These are phyloP conservation scores for Augiades crinisus DNA, from an alignment of 2,888 invertebrate genomes.

Conservation along the genomic window DNA sequence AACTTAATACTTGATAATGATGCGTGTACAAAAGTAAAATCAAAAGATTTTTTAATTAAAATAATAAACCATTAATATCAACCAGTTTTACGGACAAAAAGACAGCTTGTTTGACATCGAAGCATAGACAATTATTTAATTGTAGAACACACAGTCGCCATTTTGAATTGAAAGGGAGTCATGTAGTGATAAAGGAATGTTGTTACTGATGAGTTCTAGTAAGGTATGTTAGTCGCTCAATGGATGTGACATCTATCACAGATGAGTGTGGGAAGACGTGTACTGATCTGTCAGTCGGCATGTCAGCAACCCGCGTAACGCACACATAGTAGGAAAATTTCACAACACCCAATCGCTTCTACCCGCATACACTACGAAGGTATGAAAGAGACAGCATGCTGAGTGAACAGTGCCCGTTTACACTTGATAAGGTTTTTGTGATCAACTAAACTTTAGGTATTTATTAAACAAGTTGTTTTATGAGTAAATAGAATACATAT, in stretches of 20 bases:
- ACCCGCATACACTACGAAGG: slow-evolving; percentile 51
- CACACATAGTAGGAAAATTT: slow-evolving; percentile 43
- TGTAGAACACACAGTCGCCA: slow-evolving; percentile 45
- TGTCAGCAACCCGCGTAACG: slow-evolving; percentile 44
- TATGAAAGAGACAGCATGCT: slow-evolving; percentile 55
- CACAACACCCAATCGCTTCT: slow-evolving; percentile 63
- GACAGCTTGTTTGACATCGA: neutral
- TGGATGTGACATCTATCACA: slow-evolving; percentile 34
- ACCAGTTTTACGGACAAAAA: slow-evolving; percentile 1
- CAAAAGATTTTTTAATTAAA: too few relatives aligned
- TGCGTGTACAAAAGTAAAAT: neutral
- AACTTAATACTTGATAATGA: too few relatives aligned
- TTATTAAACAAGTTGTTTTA: neutral
- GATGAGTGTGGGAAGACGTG: slow-evolving; percentile 48
- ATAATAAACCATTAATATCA: neutral
- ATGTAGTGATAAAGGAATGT: slow-evolving; percentile 41
- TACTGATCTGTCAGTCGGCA: slow-evolving; percentile 46
- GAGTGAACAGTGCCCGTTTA: slow-evolving; percentile 35
- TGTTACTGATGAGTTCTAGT: slow-evolving; percentile 61
- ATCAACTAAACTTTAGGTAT: neutral
- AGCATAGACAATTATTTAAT: slow-evolving; percentile 9
- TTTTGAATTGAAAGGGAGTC: slow-evolving; percentile 48
- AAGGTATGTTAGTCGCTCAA: slow-evolving; percentile 51
- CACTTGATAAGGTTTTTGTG: neutral
- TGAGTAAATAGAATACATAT: too few relatives aligned